Base-by-base conservation (phyloP, 1,140 invertebrate genomes). In the Drosophila watanabei region DNA sequence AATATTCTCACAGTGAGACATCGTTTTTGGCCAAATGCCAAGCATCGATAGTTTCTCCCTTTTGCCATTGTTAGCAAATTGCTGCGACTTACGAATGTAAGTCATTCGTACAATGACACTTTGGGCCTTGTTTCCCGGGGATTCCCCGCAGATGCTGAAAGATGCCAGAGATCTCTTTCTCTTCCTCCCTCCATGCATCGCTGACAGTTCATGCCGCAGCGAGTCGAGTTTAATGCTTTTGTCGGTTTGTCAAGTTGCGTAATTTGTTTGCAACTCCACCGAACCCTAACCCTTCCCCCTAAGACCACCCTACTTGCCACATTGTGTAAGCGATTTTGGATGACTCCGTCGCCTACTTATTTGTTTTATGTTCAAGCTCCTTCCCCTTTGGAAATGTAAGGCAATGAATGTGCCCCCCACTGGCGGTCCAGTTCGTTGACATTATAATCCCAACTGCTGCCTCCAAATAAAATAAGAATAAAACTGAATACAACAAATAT, bases 81-180 rank as follows among this genome's bases (percentile, higher is more conserved):
- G 78, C 58, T 66, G 39, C 45, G 62, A 65, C 68, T 68, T 54
- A 66, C 41, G 80, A 71, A 88, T 88, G 79, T 79, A 89, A 85
- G 82, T 82, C 84, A 88, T 83, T 85, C 79, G 82, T 82, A 82
- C 86, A 86, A 90, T 90, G 86, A 89, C 82, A 85, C 73, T 77
- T 77, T 63, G 65, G 69, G 65, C n/a, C n/a, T n/a, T n/a, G n/a
- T n/a, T n/a, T n/a, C n/a, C n/a, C n/a, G n/a, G n/a, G n/a, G n/a
- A n/a, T n/a, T 54, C 18, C 61, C 16, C 14, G 46, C 28, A 39
- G 46, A 51, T 43, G 56, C 41, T 18, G 49, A 59, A 35, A 45
- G 48, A 49, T 6, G 64, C 51, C n/a, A 72, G 57, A 86, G 81
- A 33, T 35, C 4, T 45, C 10, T 45, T 18, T 20, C 10, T 46